Percentiles rank a stretch among this genome's conserved stretches.
phyloP scores from a whole-genome alignment of 2,797 vertebrate species.

The Melanotaenia parkinsoni region DNA sequence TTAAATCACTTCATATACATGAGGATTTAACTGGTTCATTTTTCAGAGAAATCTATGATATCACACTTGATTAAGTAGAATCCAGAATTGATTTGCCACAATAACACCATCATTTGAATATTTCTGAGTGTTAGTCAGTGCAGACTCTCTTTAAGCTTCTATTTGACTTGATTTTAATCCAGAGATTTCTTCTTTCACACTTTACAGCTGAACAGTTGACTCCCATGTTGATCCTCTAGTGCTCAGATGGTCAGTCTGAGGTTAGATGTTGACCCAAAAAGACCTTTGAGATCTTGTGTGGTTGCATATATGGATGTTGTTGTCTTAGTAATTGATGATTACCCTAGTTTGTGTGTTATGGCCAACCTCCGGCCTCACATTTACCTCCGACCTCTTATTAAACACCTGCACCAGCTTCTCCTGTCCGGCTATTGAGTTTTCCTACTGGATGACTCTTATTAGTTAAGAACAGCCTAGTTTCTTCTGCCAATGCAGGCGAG shows the following conservation, averaged over 20 bases:
- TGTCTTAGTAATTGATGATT: conserved; percentile 56
- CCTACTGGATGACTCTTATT: conserved; percentile 24
- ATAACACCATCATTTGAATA: not conserved
- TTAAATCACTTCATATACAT: not conserved
- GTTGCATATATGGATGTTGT: conserved; percentile 31
- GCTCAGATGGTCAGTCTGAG: conserved; percentile 5
- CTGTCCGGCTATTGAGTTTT: conserved; percentile 5
- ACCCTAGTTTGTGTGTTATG: conserved; percentile 41
- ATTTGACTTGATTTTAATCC: not conserved
- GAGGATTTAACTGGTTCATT: not conserved
- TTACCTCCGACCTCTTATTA: conserved; percentile 44
- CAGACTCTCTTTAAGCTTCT: not conserved
- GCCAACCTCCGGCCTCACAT: conserved; percentile 11
- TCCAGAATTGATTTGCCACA: not conserved
- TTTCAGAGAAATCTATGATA: not conserved
- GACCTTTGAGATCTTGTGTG: not conserved
- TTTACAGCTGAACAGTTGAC: not conserved
- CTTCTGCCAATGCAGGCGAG: not conserved
- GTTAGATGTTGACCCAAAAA: conserved; percentile 18
- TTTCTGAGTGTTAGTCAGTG: not conserved
- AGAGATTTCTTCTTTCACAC: not conserved
- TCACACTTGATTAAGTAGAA: not conserved
- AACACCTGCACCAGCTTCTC: conserved; percentile 6
- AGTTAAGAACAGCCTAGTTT: conserved; percentile 26
- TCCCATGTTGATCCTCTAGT: conserved; percentile 13